Evolutionary conservation across 2,888 invertebrate genomes (phyloP), one percentile per base, ranked within the genome.

Genomic region (Cheilosia soror): DNA sequence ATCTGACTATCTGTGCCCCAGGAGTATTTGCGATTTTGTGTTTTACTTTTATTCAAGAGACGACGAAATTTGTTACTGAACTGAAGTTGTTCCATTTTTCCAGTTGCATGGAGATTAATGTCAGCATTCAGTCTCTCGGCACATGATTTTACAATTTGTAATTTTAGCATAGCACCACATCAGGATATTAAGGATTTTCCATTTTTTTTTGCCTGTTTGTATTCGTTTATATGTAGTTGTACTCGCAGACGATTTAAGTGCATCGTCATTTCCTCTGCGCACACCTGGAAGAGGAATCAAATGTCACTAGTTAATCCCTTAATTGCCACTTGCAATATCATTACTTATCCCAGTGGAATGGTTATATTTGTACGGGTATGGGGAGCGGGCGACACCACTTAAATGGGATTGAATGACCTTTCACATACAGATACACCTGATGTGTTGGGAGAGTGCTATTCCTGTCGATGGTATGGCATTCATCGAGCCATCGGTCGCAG

Each of bases 71-170:
- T 53, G 47, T 33, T 57, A 7, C 44, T 57, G 51, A 53, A 33
- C 29, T 53, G 60, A 29, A 76, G 69, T 65, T 72, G 71, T 60
- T 72, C 69, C 63, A 69, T 65, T 84, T 84, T 69, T 75, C 73
- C 69, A 79, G 37, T 75, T 69, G 73, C 63, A 29, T 63, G 80
- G 65, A 84, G 63, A 85, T 85, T 85, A 81, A 81, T 85, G 85
- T 77, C 75, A 81, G 71, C 71, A 58, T 77, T 72, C 66, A 65
- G 73, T 75, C 69, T 71, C 71, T 72, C 77, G 81, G 76, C 37
- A 53, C 71, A 85, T 81, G 85, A 81, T 72, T 85, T 77, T 81
- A 42, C 76, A 77, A 77, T 77, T 81, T 81, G 71, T 77, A 71
- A 71, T 72, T 75, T 69, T 68, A 31, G 25, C 58, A 47, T 40